Conservation (phyloP, 2,888 invertebrate genomes). For the Loripinus fragilis region DNA sequence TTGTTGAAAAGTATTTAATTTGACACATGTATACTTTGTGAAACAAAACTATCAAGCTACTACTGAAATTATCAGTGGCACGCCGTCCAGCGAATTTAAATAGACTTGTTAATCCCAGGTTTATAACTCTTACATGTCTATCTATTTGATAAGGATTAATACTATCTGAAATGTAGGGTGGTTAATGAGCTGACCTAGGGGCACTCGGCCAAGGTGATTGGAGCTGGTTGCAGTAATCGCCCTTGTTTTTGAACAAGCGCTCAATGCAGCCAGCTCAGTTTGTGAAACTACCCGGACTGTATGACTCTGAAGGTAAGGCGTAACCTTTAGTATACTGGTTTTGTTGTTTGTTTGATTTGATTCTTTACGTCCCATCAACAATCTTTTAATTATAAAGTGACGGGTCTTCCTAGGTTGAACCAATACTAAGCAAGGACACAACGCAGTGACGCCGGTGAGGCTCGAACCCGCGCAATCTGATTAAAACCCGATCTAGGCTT, state of each 20-base stretch:
- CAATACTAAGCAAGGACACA: no score
- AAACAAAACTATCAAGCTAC: neutral
- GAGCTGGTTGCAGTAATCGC: neutral
- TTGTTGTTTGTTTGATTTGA: no score
- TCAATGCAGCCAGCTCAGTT: neutral
- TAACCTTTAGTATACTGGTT: no score
- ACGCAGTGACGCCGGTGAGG: no score
- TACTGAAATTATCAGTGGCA: neutral
- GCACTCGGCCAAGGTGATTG: neutral
- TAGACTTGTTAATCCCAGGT: neutral
- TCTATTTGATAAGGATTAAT: constrained; percentile 1
- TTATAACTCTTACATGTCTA: constrained; percentile 11
- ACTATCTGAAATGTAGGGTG: neutral
- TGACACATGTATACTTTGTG: no score
- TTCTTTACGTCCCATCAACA: no score
- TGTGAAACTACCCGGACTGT: neutral
- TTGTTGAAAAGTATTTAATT: no score
- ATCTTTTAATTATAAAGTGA: no score
- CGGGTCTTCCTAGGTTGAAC: no score
- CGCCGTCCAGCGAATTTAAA: neutral
- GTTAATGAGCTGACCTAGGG: neutral
- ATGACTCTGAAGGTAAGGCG: neutral
- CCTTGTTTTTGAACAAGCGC: neutral
- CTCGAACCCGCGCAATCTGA: no score
- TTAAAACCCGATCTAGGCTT: no score